Evolutionary conservation across 2,797 vertebrate species (phyloP), one percentile per base, ranked within the genome.

Genomic region (Benthosema pterotum): DNA sequence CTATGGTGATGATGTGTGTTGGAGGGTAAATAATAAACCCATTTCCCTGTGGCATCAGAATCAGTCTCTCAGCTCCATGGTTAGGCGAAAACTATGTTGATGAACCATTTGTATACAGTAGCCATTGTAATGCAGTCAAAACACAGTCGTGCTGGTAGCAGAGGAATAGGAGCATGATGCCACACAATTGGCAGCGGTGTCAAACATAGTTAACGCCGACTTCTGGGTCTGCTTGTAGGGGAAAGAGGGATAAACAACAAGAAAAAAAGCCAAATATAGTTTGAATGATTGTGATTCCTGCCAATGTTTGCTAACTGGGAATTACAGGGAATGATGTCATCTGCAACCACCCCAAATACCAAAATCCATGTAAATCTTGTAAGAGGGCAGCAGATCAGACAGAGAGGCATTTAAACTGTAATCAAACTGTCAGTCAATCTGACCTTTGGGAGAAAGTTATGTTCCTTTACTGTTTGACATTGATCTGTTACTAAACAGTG

Each of bases 1-100:
- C 60, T 78, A 82, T 71, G 16, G 60, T 59, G 56, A 52, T 25
- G 42, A 63, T 57, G 62, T 60, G 32, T 75, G 54, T 67, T 63
- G 60, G 67, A 22, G 50, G 58, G 58, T 58, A 71, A 77, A 73
- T 52, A 85, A 82, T 75, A 84, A 87, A 80, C 14, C 47, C 43
- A 68, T 83, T 74, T 74, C 53, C 25, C 63, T 70, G 52, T 54
- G 28, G 45, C 51, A 28, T 15, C 54, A 32, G 15, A 16, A 75
- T 53, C 66, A 53, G 61, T 78, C 63, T 78, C 42, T 79, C 72
- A 57, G 74, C 72, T 75, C 54, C 13, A 52, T 38, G 59, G 57
- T 22, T 53, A 53, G n/a, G 42, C n/a, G 60, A 42, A 72, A 71
- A 28, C 14, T 42, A 55, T 51, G 11, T 25, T 57, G 43, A 15